phyloP scores from a whole-genome alignment of 2,888 invertebrate genomes.

The Aleiodes alternator region DNA sequence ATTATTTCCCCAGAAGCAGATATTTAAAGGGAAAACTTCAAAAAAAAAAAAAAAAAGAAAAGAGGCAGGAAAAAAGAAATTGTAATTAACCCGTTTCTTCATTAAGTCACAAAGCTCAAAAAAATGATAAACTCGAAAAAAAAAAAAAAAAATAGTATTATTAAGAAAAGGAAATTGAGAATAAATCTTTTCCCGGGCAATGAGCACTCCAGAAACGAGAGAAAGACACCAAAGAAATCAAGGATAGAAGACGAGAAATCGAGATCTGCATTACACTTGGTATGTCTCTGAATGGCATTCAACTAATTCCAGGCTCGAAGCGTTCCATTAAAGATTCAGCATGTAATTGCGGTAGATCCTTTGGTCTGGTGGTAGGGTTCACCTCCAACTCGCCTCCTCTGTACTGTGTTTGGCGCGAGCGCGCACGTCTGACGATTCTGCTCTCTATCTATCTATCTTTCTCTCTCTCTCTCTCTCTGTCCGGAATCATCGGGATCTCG shows the following conservation, averaged over 20 bases:
- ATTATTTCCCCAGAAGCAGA: no score
- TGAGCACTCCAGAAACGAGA: constrained; percentile 45
- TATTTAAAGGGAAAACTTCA: no score
- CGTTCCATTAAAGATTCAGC: constrained; percentile 76
- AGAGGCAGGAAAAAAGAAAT: no score
- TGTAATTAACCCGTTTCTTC: no score
- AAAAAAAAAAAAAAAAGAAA: no score
- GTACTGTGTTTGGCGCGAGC: constrained; percentile 30
- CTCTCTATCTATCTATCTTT: neutral
- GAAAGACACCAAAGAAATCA: constrained; percentile 42
- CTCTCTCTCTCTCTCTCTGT: neutral
- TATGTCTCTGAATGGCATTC: constrained; percentile 70
- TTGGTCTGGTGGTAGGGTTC: constrained; percentile 41
- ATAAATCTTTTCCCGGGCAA: constrained; percentile 52
- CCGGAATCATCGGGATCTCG: constrained; percentile 45
- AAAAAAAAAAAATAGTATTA: constrained; percentile 6
- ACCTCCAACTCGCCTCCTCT: neutral
- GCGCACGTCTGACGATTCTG: constrained; percentile 36
- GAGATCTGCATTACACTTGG: constrained; percentile 28
- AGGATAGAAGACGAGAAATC: neutral
- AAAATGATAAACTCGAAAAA: neutral
- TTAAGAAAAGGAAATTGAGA: constrained; percentile 48
- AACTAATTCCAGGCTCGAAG: constrained; percentile 75
- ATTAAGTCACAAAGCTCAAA: no score
- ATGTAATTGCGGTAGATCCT: constrained; percentile 75